Conservation (phyloP, 30 jellyfish, hydroid and myxozoan genomes). For the Phacellophora camtschatica region DNA sequence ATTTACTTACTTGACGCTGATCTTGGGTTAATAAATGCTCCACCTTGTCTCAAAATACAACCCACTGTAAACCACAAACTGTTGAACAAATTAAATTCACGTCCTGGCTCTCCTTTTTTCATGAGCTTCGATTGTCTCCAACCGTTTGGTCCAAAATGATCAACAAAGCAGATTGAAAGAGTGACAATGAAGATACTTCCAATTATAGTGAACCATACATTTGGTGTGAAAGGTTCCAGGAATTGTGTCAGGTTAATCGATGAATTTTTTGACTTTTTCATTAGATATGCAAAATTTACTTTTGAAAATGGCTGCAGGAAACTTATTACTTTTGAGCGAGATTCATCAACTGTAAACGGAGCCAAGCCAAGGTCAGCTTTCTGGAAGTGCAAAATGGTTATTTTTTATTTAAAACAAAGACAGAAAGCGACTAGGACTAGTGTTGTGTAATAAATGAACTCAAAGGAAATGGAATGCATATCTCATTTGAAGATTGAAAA, state of each 20-base stretch:
- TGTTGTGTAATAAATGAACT: too few relatives aligned
- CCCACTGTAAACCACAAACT: constrained; percentile 42
- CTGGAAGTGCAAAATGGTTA: neutral
- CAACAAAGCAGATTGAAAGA: constrained; percentile 22
- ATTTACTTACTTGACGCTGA: constrained; percentile 30
- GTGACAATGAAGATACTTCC: constrained; percentile 16
- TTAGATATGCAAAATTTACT: constrained; percentile 18
- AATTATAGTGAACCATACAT: constrained; percentile 20
- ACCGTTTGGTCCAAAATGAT: constrained; percentile 13
- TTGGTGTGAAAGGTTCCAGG: constrained; percentile 33
- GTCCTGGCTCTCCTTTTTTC: constrained; percentile 24
- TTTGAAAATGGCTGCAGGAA: constrained; percentile 32
- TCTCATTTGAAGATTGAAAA: too few relatives aligned
- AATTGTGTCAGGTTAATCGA: constrained; percentile 14
- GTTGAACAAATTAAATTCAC: constrained; percentile 4
- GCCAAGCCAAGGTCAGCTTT: constrained; percentile 43
- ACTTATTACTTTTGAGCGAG: constrained; percentile 17
- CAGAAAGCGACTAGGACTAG: too few relatives aligned
- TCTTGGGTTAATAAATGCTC: constrained; percentile 14
- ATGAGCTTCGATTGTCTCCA: constrained; percentile 16
- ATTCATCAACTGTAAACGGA: constrained; percentile 45
- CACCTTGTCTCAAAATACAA: constrained; percentile 31
- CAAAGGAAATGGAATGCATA: too few relatives aligned
- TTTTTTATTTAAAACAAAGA: neutral
- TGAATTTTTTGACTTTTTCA: neutral